Evolutionary conservation across 2,888 invertebrate genomes (phyloP), one percentile per base, ranked within the genome.

Genomic region (Acleris emargana): DNA sequence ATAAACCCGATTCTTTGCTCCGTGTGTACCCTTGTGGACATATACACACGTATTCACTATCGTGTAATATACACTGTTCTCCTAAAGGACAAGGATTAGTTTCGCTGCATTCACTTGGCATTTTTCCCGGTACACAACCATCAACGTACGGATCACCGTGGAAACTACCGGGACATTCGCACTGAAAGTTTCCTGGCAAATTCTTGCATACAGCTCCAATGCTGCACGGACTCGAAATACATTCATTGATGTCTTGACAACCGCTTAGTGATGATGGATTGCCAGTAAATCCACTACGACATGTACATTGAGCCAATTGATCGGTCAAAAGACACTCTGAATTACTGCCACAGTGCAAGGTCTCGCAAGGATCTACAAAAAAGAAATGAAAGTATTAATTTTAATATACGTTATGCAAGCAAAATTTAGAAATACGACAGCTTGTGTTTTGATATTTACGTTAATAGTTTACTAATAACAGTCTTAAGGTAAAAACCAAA

Each of bases 161-260:
- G 64, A 96, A 95, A 52, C 96, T 96, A 42, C 96, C 95, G 0
- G 98, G 97, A 84, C 98, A 98, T 80, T 97, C 96, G 77, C 99
- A 99, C 47, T 95, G 94, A 81, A 95, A 99, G 38, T 95, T 94
- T 7, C 98, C 98, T 0, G 96, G 96, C 69, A 96, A 95, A 83
- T 99, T 99, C 83, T 96, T 95, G 80, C 99, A 99, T 60, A 98
- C 94, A 0, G 98, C 98, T 68, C 97, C 97, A 3, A 93, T 77
- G 42, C 96, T 96, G 82, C 99, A 99, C 5, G 97, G 96, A 81
- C 95, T 96, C 57, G 84, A 86, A 1, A 93, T 93, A 80, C 99
- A 99, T 89, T 98, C 98, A 82, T 99, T 95, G 68, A 98, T 95
- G 85, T 98, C 99, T 78, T 95, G 94, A 82, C 98, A 98, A 16